Base-by-base conservation (phyloP, 2,888 invertebrate genomes). In the Quadroppia sp. region DNA sequence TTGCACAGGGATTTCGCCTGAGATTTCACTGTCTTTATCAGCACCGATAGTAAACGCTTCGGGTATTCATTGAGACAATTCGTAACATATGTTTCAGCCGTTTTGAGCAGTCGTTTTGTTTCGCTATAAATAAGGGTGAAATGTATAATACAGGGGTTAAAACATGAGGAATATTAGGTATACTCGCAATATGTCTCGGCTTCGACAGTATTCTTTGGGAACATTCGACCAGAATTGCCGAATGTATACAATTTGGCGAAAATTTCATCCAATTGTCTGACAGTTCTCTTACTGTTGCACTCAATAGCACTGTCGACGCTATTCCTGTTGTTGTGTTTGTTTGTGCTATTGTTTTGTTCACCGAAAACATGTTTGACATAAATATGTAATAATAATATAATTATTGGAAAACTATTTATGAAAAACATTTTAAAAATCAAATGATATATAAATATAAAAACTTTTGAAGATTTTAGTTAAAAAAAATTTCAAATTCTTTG, bases 191-290 rank as follows among this genome's bases (percentile, higher is more conserved):
- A 61, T 7, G 17, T 11, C 6, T 9, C 2, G 32, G 61, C 61
- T 61, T 61, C 61, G 9, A 1, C 25, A 17, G 32, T 7, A n/a
- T 61, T 61, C 17, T 2, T 11, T 17, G 61, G 61, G 30, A 61
- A 61, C 3, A 4, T 30, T 30, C 61, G 28, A 3, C 61, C 61
- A n/a, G 61, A 61, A 17, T 61, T n/a, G 6, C 61, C 61, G 30
- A 61, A 61, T n/a, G 61, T 61, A 17, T 61, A 61, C 9, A 61
- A 17, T 32, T 30, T 61, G n/a, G 61, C 61, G 25, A 61, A 61
- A 30, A 61, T 61, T 4, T 6, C 13, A 25, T 61, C 61, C 32
- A 61, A 30, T 32, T 61, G 61, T 30, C 30, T 30, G 4, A 9
- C 1, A 9, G 61, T 61, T 13, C 61, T 3, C 32, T 17, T 61